phyloP scores from a whole-genome alignment of 2,113 vertebrate species.

The Crotalus tigris region DNA sequence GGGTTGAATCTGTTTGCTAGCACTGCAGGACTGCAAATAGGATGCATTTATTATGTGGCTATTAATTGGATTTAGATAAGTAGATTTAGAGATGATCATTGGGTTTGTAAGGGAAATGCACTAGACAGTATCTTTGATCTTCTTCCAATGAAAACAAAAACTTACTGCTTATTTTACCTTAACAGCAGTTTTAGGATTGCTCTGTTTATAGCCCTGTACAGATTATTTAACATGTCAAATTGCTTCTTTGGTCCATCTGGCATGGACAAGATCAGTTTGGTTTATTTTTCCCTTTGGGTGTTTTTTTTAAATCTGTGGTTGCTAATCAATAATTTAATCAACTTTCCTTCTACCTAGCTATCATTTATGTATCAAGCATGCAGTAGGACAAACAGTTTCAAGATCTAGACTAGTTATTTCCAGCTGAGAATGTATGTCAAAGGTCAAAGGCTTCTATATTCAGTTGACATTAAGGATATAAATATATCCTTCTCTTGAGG shows the following conservation, averaged over 20 bases:
- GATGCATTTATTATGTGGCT: conserved; percentile 1
- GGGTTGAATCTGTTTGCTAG: neutral
- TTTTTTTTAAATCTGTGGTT: neutral
- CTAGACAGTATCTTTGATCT: conserved; percentile 11
- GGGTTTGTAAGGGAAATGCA: conserved; percentile 16
- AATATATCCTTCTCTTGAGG: neutral
- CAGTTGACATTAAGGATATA: neutral
- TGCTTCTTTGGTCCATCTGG: neutral
- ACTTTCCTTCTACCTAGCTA: neutral
- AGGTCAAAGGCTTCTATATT: neutral
- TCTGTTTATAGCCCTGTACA: neutral
- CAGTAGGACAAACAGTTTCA: neutral
- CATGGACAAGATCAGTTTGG: neutral
- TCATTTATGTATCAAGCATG: conserved; percentile 3
- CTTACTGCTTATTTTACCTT: neutral
- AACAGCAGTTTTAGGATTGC: neutral
- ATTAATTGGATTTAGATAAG: conserved; percentile 22
- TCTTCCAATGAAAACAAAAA: neutral
- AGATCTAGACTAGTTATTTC: neutral
- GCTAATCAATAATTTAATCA: conserved; percentile 26
- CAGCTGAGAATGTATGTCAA: neutral
- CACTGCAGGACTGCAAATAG: conserved; percentile 1
- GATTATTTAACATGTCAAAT: neutral
- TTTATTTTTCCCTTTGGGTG: conserved; percentile 2
- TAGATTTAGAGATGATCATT: conserved; percentile 19